A percentile compares a stretch with the other conserved stretches of the same genome.
These are phyloP conservation scores for Liasis olivaceus DNA, from an alignment of 2,797 vertebrate genomes.

Conservation along the genomic window DNA sequence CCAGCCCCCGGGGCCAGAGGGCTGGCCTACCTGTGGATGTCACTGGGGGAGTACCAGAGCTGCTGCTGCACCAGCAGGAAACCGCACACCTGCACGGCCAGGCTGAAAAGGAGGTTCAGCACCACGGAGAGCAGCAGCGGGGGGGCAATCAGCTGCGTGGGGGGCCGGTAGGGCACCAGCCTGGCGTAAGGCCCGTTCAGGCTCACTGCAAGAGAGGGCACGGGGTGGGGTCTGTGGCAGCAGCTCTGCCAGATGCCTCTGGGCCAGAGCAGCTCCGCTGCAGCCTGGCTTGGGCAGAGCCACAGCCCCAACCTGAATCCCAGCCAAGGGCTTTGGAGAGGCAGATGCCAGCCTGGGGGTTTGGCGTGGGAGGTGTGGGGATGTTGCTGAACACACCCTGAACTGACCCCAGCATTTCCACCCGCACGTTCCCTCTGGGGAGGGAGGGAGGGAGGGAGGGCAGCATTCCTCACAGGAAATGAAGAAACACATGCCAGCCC, in stretches of 20 bases:
- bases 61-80: constrained; percentile 77
- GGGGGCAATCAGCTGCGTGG: constrained; percentile 74
- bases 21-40: constrained; percentile 65
- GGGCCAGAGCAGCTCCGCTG: neutral
- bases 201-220: constrained; percentile 71
- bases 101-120: constrained; percentile 76
- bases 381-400: neutral
- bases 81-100: constrained; percentile 72
- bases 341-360: too few relatives aligned
- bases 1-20: neutral
- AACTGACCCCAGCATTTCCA: neutral
- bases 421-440: neutral
- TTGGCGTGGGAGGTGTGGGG: neutral
- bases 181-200: constrained; percentile 76
- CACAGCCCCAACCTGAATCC: neutral
- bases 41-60: constrained; percentile 70
- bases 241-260: neutral
- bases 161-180: constrained; percentile 75
- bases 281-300: too few relatives aligned
- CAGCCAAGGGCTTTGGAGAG: too few relatives aligned
- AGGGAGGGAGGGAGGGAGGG: neutral
- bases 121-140: constrained; percentile 77
- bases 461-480: neutral
- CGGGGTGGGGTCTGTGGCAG: neutral
- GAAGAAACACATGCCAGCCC: neutral